phyloP scores from a whole-genome alignment of 1,140 invertebrate species.

The Olivierus martensii region DNA sequence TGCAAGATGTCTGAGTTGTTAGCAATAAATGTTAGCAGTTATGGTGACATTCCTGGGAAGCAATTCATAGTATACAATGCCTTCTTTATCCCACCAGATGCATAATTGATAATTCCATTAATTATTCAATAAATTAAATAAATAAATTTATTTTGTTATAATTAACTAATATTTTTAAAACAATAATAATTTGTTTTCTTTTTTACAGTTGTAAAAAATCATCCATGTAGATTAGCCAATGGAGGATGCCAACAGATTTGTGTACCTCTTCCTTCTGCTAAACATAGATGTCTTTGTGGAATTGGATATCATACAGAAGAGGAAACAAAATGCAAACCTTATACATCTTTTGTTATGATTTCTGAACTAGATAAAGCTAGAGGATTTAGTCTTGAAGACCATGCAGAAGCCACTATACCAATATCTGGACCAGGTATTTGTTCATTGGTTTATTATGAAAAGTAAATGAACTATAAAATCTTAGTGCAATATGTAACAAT shows the following conservation, averaged over 20 bases:
- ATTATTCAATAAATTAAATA: too few species aligned
- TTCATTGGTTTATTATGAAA: too few species aligned
- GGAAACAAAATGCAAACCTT: conserved; percentile 59
- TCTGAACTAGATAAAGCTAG: conserved; percentile 73
- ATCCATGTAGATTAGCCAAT: conserved; percentile 73
- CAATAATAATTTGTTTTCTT: conserved; percentile 16
- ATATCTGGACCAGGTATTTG: conserved; percentile 59
- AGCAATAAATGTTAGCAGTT: too few species aligned
- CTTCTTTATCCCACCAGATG: too few species aligned
- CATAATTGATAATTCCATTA: too few species aligned
- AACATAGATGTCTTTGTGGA: conserved; percentile 67
- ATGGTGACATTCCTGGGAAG: too few species aligned
- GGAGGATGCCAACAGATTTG: conserved; percentile 90
- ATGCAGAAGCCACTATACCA: conserved; percentile 83
- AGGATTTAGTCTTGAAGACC: conserved; percentile 70
- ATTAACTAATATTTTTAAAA: too few species aligned
- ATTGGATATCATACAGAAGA: conserved; percentile 58
- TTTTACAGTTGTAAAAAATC: conserved; percentile 41
- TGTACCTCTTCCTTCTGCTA: conserved; percentile 54
- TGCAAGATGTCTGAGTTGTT: too few species aligned
- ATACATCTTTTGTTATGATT: conserved; percentile 81
- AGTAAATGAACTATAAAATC: too few species aligned
- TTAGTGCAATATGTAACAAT: too few species aligned
- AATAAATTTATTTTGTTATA: too few species aligned
- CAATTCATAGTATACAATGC: too few species aligned